Percentiles rank a stretch among this genome's conserved stretches.
These are phyloP conservation scores for Acanthosepion pharaonis DNA, from an alignment of 2,888 invertebrate genomes.

Conservation along the genomic window DNA sequence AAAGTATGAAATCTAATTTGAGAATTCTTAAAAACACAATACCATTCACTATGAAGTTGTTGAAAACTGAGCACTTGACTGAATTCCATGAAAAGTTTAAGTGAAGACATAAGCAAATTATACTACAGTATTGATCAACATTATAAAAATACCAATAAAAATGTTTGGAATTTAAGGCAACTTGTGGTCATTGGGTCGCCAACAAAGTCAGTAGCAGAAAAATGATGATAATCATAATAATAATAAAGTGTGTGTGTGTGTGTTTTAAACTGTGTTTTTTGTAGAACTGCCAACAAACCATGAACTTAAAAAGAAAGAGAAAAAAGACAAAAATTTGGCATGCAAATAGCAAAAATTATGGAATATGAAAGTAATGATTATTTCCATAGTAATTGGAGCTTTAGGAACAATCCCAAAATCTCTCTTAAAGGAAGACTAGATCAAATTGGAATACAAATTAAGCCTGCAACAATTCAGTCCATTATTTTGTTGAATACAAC, in stretches of 20 bases:
- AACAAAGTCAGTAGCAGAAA: not conserved
- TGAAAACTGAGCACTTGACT: too few relatives aligned
- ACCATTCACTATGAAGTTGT: too few relatives aligned
- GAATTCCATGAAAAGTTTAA: too few relatives aligned
- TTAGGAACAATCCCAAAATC: not conserved
- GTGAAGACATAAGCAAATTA: too few relatives aligned
- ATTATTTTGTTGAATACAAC: not conserved
- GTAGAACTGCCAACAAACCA: not conserved
- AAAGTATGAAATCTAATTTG: too few relatives aligned
- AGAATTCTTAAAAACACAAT: too few relatives aligned
- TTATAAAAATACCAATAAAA: not conserved
- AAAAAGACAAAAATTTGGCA: not conserved
- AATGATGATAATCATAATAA: not conserved
- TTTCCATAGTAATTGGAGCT: conserved; percentile 13
- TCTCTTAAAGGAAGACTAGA: not conserved
- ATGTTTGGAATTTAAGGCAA: not conserved
- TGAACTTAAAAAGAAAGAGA: not conserved
- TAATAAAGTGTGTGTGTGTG: not conserved
- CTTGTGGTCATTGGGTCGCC: not conserved
- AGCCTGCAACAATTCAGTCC: not conserved
- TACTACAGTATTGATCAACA: too few relatives aligned
- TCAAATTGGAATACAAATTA: conserved; percentile 10
- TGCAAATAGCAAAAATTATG: conserved; percentile 4
- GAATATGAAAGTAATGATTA: not conserved
- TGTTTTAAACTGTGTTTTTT: not conserved